Conservation (phyloP, 1,140 invertebrate genomes). For the Musca vetustissima region DNA sequence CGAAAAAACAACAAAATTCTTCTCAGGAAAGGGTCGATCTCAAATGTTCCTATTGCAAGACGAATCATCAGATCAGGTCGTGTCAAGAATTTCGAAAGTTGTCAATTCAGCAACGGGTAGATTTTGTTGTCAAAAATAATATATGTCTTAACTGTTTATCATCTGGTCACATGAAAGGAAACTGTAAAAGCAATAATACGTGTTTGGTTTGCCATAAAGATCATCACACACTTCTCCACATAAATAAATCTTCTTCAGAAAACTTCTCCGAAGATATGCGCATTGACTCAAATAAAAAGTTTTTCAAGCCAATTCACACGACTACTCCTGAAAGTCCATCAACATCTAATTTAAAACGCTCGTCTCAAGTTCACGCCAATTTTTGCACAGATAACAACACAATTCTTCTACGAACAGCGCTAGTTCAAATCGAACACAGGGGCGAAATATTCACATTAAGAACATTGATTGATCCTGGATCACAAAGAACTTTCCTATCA, state of each 20-base stretch:
- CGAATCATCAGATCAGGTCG: background rate
- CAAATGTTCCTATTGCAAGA: background rate
- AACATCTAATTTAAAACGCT: no score
- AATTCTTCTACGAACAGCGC: background rate
- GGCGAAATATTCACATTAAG: no score
- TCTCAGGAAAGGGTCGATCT: no score
- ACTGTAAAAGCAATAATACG: background rate
- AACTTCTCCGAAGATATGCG: background rate
- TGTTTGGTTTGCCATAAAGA: background rate
- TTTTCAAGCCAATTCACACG: no score
- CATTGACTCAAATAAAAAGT: no score
- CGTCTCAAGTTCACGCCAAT: background rate
- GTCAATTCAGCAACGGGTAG: background rate
- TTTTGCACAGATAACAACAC: background rate
- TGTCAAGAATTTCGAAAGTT: background rate
- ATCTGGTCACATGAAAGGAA: background rate
- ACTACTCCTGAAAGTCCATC: no score
- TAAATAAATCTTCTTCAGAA: background rate
- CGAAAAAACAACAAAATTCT: no score
- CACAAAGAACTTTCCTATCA: no score
- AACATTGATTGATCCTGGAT: no score
- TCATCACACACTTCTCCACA: background rate
- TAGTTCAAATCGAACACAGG: slow-evolving; percentile 1
- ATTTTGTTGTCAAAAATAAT: background rate
- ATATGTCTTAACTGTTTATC: background rate